Evolutionary conservation across 2,797 vertebrate genomes (phyloP).

Genomic region (Zenarchopterus dispar): DNA sequence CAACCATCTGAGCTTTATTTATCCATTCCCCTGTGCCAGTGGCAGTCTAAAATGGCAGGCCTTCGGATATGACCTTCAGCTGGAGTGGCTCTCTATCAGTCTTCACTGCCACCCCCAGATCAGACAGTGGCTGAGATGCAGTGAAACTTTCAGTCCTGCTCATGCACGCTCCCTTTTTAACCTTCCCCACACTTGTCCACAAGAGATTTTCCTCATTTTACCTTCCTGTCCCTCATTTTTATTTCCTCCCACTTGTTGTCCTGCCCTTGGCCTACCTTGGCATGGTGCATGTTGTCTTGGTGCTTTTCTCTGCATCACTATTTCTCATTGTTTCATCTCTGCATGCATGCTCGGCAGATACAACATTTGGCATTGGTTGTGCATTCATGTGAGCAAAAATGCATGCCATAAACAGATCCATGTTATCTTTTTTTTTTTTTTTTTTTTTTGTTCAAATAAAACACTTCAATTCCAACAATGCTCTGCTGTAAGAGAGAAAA

Average conservation of each 20-base stretch:
- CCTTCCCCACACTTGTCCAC: slow-evolving; percentile 41
- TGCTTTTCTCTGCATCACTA: slow-evolving; percentile 8
- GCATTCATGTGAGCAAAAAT: slow-evolving; percentile 9
- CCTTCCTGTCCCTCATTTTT: slow-evolving; percentile 22
- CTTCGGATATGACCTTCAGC: slow-evolving; percentile 76
- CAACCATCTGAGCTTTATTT: slow-evolving; percentile 66
- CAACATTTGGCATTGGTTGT: neutral
- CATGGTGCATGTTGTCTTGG: slow-evolving; percentile 15
- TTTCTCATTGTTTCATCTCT: slow-evolving; percentile 17
- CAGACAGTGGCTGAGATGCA: slow-evolving; percentile 59
- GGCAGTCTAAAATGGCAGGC: slow-evolving; percentile 67
- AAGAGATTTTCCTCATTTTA: slow-evolving; percentile 36
- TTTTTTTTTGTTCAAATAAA: slow-evolving; percentile 10
- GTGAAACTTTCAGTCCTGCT: slow-evolving; percentile 32
- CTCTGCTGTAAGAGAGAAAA: slow-evolving; percentile 6
- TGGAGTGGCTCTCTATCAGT: slow-evolving; percentile 73
- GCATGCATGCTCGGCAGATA: slow-evolving; percentile 11
- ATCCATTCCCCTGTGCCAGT: slow-evolving; percentile 62
- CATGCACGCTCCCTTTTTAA: slow-evolving; percentile 33
- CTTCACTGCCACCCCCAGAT: slow-evolving; percentile 71
- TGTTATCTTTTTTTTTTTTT: neutral
- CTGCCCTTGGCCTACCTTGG: slow-evolving; percentile 40
- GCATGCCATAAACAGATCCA: slow-evolving; percentile 2
- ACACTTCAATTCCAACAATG: slow-evolving; percentile 9
- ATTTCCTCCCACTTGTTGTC: slow-evolving; percentile 19